Evolutionary conservation across 2,888 invertebrate species (phyloP), one percentile per base, ranked within the genome.

Genomic region (Leuctra nigra): DNA sequence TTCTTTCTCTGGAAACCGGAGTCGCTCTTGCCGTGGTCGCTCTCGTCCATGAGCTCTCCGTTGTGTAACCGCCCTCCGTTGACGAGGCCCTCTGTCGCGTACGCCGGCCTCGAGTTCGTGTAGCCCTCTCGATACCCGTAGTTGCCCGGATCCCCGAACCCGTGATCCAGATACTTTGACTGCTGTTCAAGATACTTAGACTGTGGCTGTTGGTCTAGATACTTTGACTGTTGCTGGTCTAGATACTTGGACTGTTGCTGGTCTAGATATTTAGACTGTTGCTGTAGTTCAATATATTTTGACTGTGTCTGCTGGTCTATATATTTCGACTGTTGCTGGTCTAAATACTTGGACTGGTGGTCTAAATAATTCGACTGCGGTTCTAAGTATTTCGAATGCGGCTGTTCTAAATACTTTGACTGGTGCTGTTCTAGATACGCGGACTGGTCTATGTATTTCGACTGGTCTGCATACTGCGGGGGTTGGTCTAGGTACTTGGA

Each of bases 11-110:
- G 48, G n/a, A 22, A 20, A 13, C 33, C 25, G 7, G 14, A 16
- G 11, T 16, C 33, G 14, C n/a, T 16, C 22, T 35, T 22, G 9
- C 13, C 33, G 29, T 18, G 4, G 14, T 53, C 25, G 20, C 35
- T 53, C 20, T 39, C 54, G 13, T 39, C 54, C 18, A 16, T 24
- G 16, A 35, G 41, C 22, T 54, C 24, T 38, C 38, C 52, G 53
- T 23, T 23, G 13, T 29, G 16, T 33, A 23, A 14, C 38, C 53
- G 44, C 29, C 25, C 38, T 9, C 52, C 52, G 18, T 52, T 53
- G 14, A 14, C 35, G 16, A 7, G 22, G 2, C 53, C 53, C 7
- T 25, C 14, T 22, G 22, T 25, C 7, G 6, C 20, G 18, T n/a
- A 18, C 16, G 16, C 35, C 33, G 36, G 29, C 16, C 16, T 33